phyloP scores from a whole-genome alignment of 2,113 vertebrate genomes.

The Pachycephala philippinensis region DNA sequence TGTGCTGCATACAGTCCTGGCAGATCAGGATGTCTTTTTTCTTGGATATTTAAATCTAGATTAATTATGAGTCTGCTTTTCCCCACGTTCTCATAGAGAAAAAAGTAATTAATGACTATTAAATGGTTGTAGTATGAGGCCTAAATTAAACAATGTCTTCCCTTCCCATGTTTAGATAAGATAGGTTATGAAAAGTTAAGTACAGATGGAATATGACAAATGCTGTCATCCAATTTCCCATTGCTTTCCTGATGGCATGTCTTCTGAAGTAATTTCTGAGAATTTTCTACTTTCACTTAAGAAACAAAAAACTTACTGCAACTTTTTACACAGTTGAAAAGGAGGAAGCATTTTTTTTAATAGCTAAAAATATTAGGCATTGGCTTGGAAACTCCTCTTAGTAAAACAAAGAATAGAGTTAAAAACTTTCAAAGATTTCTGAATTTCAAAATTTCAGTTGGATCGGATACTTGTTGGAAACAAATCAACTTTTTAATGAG shows the following conservation, averaged over 20 bases:
- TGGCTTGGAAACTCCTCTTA: neutral
- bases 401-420: neutral
- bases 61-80: neutral
- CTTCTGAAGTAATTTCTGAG: neutral
- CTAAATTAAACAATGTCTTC: conserved; percentile 33
- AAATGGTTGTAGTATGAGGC: neutral
- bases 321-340: neutral
- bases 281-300: neutral
- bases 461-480: neutral
- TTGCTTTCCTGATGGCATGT: neutral
- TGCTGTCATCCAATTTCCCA: neutral
- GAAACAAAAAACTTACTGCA: neutral
- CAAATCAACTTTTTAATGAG: neutral
- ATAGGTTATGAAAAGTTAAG: conserved; percentile 35
- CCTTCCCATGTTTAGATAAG: conserved; percentile 44
- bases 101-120: conserved; percentile 39
- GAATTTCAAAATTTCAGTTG: neutral
- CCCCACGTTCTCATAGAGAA: neutral
- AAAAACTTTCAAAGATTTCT: neutral
- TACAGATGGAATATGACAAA: conserved; percentile 42
- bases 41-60: neutral
- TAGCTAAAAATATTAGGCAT: neutral
- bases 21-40: neutral
- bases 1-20: neutral
- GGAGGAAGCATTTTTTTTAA: neutral